A percentile compares a stretch with the other conserved stretches of the same genome.
These are phyloP conservation scores for Furnarius figulus DNA, from an alignment of 2,113 vertebrate genomes.

Conservation along the genomic window DNA sequence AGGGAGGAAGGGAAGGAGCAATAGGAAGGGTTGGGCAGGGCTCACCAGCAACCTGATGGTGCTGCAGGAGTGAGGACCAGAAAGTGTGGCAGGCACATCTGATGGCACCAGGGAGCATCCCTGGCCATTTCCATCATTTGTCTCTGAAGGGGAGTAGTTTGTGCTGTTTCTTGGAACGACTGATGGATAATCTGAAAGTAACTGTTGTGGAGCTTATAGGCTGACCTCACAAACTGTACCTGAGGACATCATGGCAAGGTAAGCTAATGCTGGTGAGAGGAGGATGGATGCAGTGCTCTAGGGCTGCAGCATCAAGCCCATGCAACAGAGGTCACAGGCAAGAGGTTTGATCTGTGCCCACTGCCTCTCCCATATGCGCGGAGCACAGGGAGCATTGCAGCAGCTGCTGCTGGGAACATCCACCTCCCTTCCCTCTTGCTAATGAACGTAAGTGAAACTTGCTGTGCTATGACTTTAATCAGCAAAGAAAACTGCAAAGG, in stretches of 20 bases:
- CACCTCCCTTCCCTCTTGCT: slow-evolving; percentile 10
- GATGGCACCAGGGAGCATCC: background rate
- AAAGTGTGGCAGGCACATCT: accelerated
- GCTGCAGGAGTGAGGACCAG: background rate
- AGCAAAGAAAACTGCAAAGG: slow-evolving; percentile 58
- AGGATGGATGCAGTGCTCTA: accelerated
- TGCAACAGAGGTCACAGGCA: background rate
- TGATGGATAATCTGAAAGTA: background rate
- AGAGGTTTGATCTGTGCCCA: accelerated
- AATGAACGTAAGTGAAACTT: slow-evolving; percentile 50
- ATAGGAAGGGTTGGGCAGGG: background rate
- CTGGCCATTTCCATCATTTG: background rate
- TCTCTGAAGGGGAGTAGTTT: accelerated
- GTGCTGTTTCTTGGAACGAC: background rate
- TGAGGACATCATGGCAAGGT: background rate
- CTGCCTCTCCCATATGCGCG: background rate
- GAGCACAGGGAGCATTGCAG: background rate
- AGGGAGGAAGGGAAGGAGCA: background rate
- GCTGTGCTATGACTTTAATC: slow-evolving; percentile 64
- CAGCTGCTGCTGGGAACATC: slow-evolving; percentile 28
- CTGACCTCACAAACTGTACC: background rate
- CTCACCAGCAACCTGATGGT: background rate
- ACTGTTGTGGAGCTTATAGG: background rate
- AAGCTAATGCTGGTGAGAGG: background rate
- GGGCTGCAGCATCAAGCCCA: accelerated